Percentiles rank a stretch among this genome's conserved stretches.
Conservation (phyloP, 2,888 invertebrate species). For the Drymonia ruficornis region DNA sequence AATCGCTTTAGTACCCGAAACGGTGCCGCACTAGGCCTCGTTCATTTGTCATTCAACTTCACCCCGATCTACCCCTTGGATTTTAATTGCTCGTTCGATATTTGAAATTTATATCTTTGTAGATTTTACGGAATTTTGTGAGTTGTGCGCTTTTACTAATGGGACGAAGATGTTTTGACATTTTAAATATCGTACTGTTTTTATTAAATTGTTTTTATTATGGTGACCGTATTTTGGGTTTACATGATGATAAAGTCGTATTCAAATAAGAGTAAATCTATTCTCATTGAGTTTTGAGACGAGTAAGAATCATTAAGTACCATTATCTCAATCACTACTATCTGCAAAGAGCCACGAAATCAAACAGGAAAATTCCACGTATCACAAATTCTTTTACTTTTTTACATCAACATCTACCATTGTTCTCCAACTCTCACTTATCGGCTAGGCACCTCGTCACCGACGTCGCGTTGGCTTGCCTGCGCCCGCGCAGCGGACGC, state of each 20-base stretch:
- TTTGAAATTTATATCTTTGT: constrained; percentile 6
- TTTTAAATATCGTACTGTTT: not conserved
- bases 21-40: constrained; percentile 14
- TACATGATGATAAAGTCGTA: too few relatives aligned
- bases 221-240: too few relatives aligned
- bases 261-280: too few relatives aligned
- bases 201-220: not conserved
- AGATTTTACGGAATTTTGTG: not conserved
- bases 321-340: too few relatives aligned
- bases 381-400: not conserved
- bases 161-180: not conserved
- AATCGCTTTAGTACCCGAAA: constrained; percentile 35
- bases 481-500: constrained; percentile 35
- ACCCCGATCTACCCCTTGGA: constrained; percentile 7
- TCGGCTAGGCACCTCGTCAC: constrained; percentile 4
- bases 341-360: not conserved
- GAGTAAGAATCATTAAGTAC: too few relatives aligned
- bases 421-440: constrained; percentile 29
- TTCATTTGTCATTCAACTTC: constrained; percentile 39
- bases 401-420: not conserved
- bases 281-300: too few relatives aligned
- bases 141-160: not conserved
- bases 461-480: constrained; percentile 12
- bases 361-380: not conserved
- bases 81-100: constrained; percentile 3